phyloP scores from a whole-genome alignment of 2,888 invertebrate species.

The Platypus cylindrus region DNA sequence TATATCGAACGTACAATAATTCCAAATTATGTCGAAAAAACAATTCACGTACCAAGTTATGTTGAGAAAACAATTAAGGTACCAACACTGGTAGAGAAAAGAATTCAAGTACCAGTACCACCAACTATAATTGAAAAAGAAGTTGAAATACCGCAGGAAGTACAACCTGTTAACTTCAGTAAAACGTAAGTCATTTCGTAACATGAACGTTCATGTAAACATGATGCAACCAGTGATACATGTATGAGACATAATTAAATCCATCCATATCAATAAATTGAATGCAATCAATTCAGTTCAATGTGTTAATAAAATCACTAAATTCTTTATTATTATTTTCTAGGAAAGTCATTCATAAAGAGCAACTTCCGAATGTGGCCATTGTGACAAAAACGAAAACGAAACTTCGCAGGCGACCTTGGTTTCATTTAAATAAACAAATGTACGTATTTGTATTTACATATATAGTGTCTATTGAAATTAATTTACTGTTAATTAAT shows the following conservation, averaged over 20 bases:
- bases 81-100: slow-evolving; percentile 31
- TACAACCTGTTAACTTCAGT: slow-evolving; percentile 13
- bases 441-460: too few relatives aligned
- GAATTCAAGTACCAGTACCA: slow-evolving; percentile 26
- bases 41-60: slow-evolving; percentile 30
- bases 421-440: slow-evolving; percentile 19
- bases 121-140: slow-evolving; percentile 31
- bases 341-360: slow-evolving; percentile 9
- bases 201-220: too few relatives aligned
- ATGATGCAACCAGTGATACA: too few relatives aligned
- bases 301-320: slow-evolving; percentile 2
- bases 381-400: slow-evolving; percentile 18
- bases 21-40: slow-evolving; percentile 32
- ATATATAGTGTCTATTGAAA: too few relatives aligned
- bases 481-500: too few relatives aligned
- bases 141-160: slow-evolving; percentile 20
- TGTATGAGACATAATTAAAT: too few relatives aligned
- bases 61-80: slow-evolving; percentile 32
- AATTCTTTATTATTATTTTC: slow-evolving; percentile 1
- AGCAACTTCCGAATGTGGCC: slow-evolving; percentile 9
- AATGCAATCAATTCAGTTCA: not conserved
- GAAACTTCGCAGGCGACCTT: slow-evolving; percentile 19
- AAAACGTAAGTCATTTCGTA: slow-evolving; percentile 7
- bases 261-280: not conserved
- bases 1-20: slow-evolving; percentile 30